Evolutionary conservation across 1,140 invertebrate species (phyloP), one percentile per base, ranked within the genome.

Genomic region (Cydia fagiglandana): DNA sequence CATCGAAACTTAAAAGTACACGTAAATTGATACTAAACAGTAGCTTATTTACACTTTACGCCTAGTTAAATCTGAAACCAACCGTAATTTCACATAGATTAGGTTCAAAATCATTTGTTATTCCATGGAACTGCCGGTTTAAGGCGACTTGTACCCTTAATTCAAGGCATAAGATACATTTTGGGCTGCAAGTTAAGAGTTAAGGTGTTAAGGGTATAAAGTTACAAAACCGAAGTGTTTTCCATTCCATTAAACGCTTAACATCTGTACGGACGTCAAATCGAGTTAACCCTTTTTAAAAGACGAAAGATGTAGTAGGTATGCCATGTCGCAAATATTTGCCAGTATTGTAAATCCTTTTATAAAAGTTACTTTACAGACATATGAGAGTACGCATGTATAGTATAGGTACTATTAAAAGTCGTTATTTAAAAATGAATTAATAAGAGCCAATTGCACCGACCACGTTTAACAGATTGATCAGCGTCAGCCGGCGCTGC

Each of bases 201-300:
- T 70, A 41, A 70, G 30, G 30, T 70, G 66, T 70, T 70, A 70
- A 41, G 24, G 38, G 34, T 70, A 70, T 70, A 41, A 17, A 38
- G 66, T 70, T 70, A 70, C 66, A 38, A 70, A 70, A 70, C 66
- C 66, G 66, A 38, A 70, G 66, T 70, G 15, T 70, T 34, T 66
- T 70, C 66, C 66, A 38, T 38, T 70, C 66, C 66, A 70, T 70
- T 70, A 70, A 70, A 38, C 30, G 30, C 66, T 70, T 70, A 70
- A 70, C 66, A 70, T 70, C 66, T 70, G 66, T 70, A 70, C 15
- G 34, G 34, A 10, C n/a, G 66, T 70, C 66, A 38, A 41, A 41
- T 38, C 30, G 30, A 10, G 66, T 70, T 70, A 70, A 70, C 66
- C 30, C 30, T 70, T 70, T 70, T 41, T 41, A 38, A 12, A 38